phyloP scores from a whole-genome alignment of 2,113 vertebrate species.

The Cheirogaleus medius region DNA sequence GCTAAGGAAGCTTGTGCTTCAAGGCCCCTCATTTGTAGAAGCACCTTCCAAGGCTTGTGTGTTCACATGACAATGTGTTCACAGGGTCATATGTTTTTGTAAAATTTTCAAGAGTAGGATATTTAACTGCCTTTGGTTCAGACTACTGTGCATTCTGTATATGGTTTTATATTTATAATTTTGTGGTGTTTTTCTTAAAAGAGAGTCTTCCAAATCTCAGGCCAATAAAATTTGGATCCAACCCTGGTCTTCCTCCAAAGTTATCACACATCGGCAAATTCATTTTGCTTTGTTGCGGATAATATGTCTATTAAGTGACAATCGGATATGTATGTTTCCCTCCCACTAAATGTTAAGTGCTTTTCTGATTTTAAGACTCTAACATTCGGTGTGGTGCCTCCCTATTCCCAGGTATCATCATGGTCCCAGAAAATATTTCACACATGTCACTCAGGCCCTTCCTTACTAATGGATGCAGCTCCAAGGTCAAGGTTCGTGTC shows the following conservation, averaged over 20 bases:
- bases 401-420: neutral
- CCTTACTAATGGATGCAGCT: neutral
- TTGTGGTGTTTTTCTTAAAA: neutral
- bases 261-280: neutral
- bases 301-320: neutral
- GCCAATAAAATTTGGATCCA: neutral
- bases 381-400: neutral
- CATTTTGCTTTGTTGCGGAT: neutral
- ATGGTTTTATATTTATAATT: neutral
- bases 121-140: neutral
- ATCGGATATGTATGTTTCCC: neutral
- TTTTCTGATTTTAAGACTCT: conserved; percentile 4
- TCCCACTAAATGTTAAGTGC: neutral
- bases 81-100: neutral
- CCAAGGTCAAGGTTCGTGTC: neutral
- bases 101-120: neutral
- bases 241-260: neutral
- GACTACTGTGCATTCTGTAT: neutral
- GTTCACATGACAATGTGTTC: neutral
- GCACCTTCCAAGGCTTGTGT: neutral
- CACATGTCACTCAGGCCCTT: neutral
- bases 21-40: neutral
- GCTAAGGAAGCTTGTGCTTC: neutral
- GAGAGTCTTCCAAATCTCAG: neutral
- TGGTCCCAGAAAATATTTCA: neutral